Base-by-base conservation (phyloP, 2,113 vertebrate species). In the Notarius quadriscutis region DNA sequence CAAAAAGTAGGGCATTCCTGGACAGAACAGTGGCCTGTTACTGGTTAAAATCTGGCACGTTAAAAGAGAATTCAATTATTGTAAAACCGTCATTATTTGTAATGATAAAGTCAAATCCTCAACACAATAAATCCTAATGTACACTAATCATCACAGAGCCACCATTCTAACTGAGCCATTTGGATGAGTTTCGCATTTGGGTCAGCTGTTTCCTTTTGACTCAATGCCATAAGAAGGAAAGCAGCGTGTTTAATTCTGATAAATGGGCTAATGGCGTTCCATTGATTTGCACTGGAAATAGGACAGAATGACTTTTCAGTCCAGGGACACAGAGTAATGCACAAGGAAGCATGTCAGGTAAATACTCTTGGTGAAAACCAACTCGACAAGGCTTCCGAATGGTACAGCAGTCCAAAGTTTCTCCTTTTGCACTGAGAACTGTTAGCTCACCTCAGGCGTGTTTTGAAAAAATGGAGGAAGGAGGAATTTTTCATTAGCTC, bases 181-280 rank as follows among this genome's bases (percentile, higher is more conserved):
- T 41, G 74, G 48, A 18, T 85, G 48, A 50, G 75, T 84, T 75
- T 78, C 78, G 57, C 62, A 75, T 86, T 62, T 82, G 75, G 83
- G 55, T 65, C 48, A 84, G 60, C 77, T 62, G 86, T 77, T 80
- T 86, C 67, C 71, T 62, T 58, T 63, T 62, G 72, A 65, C 58
- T 82, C 51, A 7, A n/a, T 22, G 78, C 41, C 74, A 69, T 81
- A 55, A 74, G 67, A 87, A 75, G 48, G 48, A 78, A 53, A 86
- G 57, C 67, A 41, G 85, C 67, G 50, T 20, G 74, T 87, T 69
- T 88, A 57, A 86, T 86, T 88, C 71, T 84, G 83, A 81, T 84
- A 90, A 88, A 18, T 88, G 86, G 84, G 84, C 87, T 88, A 88
- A 84, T 88, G 77, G 84, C 72, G 75, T 85, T 77, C 74, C 51